Percentiles rank a stretch among this genome's conserved stretches.
These are phyloP conservation scores for Lithobates pipiens DNA, from an alignment of 2,797 vertebrate genomes.

Conservation along the genomic window DNA sequence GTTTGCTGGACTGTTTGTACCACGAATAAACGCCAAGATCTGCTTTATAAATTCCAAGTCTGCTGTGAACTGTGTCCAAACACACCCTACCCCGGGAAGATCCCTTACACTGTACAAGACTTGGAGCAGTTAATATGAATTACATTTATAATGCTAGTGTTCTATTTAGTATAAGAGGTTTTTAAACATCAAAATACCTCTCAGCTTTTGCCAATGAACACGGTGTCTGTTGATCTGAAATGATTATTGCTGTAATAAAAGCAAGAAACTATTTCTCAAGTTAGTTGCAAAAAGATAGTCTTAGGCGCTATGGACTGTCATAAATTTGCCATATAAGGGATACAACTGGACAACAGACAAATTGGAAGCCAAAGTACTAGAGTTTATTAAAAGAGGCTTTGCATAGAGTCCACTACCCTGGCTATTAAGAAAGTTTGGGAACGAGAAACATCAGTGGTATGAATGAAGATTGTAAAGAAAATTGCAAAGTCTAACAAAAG, in stretches of 20 bases:
- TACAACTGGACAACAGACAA: neutral
- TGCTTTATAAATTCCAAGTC: no score
- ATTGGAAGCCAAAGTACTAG: neutral
- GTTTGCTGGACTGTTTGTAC: no score
- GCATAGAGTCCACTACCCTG: no score
- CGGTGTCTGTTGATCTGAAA: constrained; percentile 33
- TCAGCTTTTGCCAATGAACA: constrained; percentile 17
- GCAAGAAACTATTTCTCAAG: constrained; percentile 33
- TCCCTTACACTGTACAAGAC: no score
- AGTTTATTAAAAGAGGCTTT: no score
- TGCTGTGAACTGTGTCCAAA: no score
- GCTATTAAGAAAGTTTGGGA: no score
- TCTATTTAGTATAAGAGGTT: constrained; percentile 4
- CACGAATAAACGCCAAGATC: no score
- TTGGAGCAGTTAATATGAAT: constrained; percentile 3
- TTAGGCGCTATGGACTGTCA: constrained; percentile 17
- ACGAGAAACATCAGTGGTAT: no score
- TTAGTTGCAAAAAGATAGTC: constrained; percentile 37
- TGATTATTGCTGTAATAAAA: constrained; percentile 24
- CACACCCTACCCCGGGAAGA: no score
- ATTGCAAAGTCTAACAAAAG: no score
- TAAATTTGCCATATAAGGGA: constrained; percentile 1
- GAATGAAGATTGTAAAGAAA: no score
- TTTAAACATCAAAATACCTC: constrained; percentile 19
- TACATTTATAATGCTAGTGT: constrained; percentile 23